Conservation (phyloP, 2,888 invertebrate species). For the Argyresthia albistria region DNA sequence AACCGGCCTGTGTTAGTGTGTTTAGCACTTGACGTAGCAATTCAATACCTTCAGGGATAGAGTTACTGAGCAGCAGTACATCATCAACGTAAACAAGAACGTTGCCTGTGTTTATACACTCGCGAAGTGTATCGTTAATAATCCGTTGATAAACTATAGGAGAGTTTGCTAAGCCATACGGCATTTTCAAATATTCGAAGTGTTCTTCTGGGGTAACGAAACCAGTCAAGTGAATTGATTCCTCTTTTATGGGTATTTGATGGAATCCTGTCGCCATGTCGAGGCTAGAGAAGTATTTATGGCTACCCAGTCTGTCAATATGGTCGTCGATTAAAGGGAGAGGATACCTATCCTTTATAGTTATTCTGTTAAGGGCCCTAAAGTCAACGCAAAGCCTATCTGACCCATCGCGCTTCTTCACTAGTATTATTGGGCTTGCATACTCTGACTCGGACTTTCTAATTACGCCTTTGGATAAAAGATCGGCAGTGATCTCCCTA, state of each 20-base stretch:
- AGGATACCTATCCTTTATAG: slow-evolving; percentile 10
- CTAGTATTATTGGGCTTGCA: slow-evolving; percentile 22
- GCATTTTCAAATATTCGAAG: slow-evolving; percentile 26
- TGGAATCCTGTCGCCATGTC: slow-evolving; percentile 20
- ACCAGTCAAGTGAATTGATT: slow-evolving; percentile 12
- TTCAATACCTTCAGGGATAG: too few relatives aligned
- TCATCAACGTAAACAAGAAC: too few relatives aligned
- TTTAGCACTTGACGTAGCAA: too few relatives aligned
- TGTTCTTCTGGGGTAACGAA: slow-evolving; percentile 28
- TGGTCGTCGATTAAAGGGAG: slow-evolving; percentile 18
- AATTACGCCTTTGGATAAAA: slow-evolving; percentile 20
- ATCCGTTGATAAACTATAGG: too few relatives aligned
- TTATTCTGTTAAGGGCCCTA: slow-evolving; percentile 11
- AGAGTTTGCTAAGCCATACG: slow-evolving; percentile 31
- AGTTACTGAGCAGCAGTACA: too few relatives aligned
- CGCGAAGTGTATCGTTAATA: too few relatives aligned
- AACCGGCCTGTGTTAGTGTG: too few relatives aligned
- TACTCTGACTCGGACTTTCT: slow-evolving; percentile 21
- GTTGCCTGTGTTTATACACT: too few relatives aligned
- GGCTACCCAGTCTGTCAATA: slow-evolving; percentile 16
- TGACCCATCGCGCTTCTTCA: slow-evolving; percentile 20
- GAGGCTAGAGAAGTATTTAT: slow-evolving; percentile 14
- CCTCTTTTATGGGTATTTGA: slow-evolving; percentile 14
- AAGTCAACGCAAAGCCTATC: slow-evolving; percentile 14
- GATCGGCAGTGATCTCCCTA: slow-evolving; percentile 14